Conservation (phyloP, 2,113 vertebrate genomes). For the Nibea albiflora region DNA sequence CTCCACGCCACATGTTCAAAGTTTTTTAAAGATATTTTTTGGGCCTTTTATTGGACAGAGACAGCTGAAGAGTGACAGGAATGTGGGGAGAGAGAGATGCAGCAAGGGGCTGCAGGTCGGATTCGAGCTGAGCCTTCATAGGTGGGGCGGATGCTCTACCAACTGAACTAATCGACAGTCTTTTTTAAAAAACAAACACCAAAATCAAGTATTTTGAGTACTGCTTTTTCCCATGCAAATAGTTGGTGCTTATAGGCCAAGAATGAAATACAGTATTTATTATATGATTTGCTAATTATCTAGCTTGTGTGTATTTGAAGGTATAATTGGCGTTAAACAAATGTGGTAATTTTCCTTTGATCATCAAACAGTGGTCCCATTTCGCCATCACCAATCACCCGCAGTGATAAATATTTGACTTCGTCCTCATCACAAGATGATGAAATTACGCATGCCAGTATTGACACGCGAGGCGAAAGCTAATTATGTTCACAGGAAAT, state of each 20-base stretch:
- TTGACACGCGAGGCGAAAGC: constrained; percentile 42
- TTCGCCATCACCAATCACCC: background rate
- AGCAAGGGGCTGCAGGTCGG: no score
- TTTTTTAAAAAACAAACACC: background rate
- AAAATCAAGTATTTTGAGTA: background rate
- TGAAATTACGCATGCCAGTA: constrained; percentile 43
- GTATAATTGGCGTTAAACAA: constrained; percentile 27
- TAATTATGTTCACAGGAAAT: constrained; percentile 48
- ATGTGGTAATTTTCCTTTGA: constrained; percentile 37
- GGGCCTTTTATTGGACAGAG: no score
- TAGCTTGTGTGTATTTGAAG: background rate
- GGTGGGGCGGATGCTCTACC: no score
- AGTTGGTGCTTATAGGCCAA: background rate
- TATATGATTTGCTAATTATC: no score
- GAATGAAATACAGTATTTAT: background rate
- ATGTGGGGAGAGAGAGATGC: no score
- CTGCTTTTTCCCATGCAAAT: background rate
- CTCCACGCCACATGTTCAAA: background rate
- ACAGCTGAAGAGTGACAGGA: no score
- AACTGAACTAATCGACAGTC: no score
- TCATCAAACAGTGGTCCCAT: constrained; percentile 17
- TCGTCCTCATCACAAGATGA: constrained; percentile 6
- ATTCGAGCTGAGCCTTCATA: no score
- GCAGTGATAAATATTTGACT: constrained; percentile 39
- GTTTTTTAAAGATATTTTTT: background rate